phyloP scores from a whole-genome alignment of 2,888 invertebrate species.

The Drosophila austrosaltans region DNA sequence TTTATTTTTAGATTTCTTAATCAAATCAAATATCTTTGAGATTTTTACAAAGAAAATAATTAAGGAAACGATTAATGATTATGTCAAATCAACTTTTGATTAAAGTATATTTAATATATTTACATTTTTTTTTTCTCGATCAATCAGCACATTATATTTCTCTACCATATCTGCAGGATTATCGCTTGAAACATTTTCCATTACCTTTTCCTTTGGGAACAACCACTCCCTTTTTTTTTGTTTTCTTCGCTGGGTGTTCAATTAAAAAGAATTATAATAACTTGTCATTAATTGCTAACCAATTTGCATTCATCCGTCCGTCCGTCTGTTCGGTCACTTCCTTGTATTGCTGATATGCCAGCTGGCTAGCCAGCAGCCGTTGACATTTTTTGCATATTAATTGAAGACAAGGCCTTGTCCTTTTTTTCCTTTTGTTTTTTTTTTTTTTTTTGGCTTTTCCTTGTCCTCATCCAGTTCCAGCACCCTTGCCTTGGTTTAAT shows the following conservation, averaged over 20 bases:
- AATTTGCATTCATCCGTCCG: conserved; percentile 59
- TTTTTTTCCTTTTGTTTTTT: conserved; percentile 10
- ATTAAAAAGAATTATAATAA: conserved; percentile 56
- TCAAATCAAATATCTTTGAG: no score
- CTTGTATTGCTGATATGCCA: conserved; percentile 32
- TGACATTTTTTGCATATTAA: conserved; percentile 82
- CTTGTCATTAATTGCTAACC: conserved; percentile 68
- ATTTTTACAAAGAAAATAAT: no score
- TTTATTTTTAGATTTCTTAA: no score
- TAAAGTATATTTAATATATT: no score
- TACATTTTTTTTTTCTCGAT: neutral
- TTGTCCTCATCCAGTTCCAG: conserved; percentile 19
- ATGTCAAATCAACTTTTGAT: no score
- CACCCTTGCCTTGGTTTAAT: conserved; percentile 64
- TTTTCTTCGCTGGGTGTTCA: conserved; percentile 56
- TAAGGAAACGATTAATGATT: no score
- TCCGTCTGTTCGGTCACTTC: conserved; percentile 43
- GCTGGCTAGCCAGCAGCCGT: conserved; percentile 58
- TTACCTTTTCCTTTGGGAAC: conserved; percentile 25
- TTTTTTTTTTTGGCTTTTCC: conserved; percentile 17
- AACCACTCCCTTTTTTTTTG: conserved; percentile 19
- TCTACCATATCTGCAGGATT: neutral
- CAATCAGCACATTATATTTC: neutral
- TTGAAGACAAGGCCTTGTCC: conserved; percentile 64
- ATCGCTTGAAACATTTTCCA: neutral